These are phyloP conservation scores for Radopholus similis DNA, from an alignment of 1,140 invertebrate species.

Conservation along the genomic window DNA sequence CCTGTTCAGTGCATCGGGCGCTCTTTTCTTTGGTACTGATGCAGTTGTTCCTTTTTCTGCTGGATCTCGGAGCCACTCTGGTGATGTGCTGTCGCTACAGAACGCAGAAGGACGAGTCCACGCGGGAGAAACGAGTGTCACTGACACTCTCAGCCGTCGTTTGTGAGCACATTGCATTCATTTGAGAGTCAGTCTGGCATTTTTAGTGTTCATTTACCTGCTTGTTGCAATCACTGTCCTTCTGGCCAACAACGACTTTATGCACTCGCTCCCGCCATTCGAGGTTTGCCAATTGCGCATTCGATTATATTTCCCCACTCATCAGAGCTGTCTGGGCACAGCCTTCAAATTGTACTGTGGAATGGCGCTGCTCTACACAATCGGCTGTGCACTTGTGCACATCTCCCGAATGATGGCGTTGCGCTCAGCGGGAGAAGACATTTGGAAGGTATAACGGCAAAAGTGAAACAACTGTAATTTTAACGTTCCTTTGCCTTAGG, in stretches of 20 bases:
- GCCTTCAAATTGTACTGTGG: constrained; percentile 16
- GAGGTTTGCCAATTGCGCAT: not conserved
- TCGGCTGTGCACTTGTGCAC: constrained; percentile 10
- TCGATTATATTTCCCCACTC: not conserved
- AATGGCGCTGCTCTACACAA: constrained; percentile 2
- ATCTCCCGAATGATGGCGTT: constrained; percentile 11
- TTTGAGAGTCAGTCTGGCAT: not conserved
- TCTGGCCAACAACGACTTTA: constrained; percentile 1
- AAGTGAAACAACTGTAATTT: too few species aligned
- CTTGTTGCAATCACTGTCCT: not conserved
- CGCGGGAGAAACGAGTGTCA: constrained; percentile 6
- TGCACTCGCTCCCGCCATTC: not conserved
- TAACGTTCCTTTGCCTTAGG: too few species aligned
- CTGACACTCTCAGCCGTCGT: not conserved
- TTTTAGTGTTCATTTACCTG: constrained; percentile 9
- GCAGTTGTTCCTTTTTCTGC: constrained; percentile 2
- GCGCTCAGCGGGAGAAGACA: not conserved
- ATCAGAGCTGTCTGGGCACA: constrained; percentile 5
- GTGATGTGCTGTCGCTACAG: constrained; percentile 16
- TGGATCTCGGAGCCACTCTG: constrained; percentile 12
- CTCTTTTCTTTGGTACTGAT: constrained; percentile 9
- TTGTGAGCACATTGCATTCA: not conserved
- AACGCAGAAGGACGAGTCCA: constrained; percentile 6
- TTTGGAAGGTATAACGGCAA: too few species aligned
- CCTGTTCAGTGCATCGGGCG: constrained; percentile 9